A percentile compares a stretch with the other conserved stretches of the same genome.
phyloP scores from a whole-genome alignment of 2,888 invertebrate species.

The Agriopis marginaria region DNA sequence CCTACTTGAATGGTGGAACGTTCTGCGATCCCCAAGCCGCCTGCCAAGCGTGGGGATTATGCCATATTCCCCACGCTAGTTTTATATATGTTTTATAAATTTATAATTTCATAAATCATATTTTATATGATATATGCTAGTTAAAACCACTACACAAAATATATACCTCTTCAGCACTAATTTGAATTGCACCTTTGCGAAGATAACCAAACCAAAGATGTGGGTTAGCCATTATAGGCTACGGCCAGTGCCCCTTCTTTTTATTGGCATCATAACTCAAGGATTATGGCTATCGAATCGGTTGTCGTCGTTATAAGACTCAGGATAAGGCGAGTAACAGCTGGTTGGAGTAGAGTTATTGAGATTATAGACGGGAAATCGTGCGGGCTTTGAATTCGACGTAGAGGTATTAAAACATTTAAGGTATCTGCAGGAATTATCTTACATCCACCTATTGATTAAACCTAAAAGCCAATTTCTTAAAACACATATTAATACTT shows the following conservation, averaged over 20 bases:
- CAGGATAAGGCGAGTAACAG: slow-evolving; percentile 55
- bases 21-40: too few relatives aligned
- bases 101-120: too few relatives aligned
- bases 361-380: slow-evolving; percentile 50
- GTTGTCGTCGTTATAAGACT: slow-evolving; percentile 50
- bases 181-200: neutral
- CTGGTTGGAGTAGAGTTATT: slow-evolving; percentile 54
- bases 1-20: too few relatives aligned
- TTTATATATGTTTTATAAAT: too few relatives aligned
- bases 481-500: too few relatives aligned
- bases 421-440: neutral
- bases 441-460: too few relatives aligned
- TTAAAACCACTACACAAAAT: too few relatives aligned
- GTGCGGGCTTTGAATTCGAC: slow-evolving; percentile 25
- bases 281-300: slow-evolving; percentile 48
- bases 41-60: too few relatives aligned
- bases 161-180: neutral
- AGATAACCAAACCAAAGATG: slow-evolving; percentile 3
- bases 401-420: slow-evolving; percentile 1
- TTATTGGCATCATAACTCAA: slow-evolving; percentile 55
- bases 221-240: slow-evolving; percentile 38
- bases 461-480: too few relatives aligned
- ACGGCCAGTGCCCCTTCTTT: slow-evolving; percentile 40
- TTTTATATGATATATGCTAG: too few relatives aligned
- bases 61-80: too few relatives aligned